phyloP scores from a whole-genome alignment of 1,140 invertebrate genomes.

The Orchesella cincta region DNA sequence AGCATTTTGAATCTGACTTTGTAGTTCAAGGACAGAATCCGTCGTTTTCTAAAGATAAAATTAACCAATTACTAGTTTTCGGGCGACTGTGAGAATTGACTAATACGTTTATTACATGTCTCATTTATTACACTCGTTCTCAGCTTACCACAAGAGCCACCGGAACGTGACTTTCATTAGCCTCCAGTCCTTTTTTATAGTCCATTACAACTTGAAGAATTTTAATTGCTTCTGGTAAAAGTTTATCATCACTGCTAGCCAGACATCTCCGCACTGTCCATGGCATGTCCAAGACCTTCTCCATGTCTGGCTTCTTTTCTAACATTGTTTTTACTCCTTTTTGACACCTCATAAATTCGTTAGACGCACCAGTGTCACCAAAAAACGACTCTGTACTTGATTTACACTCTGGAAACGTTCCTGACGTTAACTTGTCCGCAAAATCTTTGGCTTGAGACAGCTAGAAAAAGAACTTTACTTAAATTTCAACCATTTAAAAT shows the following conservation, averaged over 20 bases:
- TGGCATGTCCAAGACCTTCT: conserved; percentile 46
- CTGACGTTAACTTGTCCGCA: conserved; percentile 37
- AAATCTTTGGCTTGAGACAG: conserved; percentile 38
- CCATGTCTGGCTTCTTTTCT: conserved; percentile 37
- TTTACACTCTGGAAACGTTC: conserved; percentile 45
- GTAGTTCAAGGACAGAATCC: conserved; percentile 39
- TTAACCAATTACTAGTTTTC: not conserved
- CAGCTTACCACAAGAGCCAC: not conserved
- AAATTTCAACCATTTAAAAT: not conserved
- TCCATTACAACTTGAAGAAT: conserved; percentile 43
- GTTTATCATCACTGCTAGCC: conserved; percentile 42
- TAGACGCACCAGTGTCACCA: conserved; percentile 31
- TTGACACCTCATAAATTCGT: conserved; percentile 27
- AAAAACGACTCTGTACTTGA: conserved; percentile 32
- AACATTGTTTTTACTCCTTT: conserved; percentile 28
- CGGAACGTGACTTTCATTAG: conserved; percentile 20
- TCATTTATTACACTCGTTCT: too few relatives aligned
- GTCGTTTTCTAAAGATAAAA: conserved; percentile 28
- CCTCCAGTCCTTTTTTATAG: conserved; percentile 13
- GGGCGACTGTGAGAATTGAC: too few relatives aligned
- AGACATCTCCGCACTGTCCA: conserved; percentile 45
- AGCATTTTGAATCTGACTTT: conserved; percentile 49
- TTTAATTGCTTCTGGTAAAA: conserved; percentile 49
- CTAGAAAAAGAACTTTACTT: conserved; percentile 22
- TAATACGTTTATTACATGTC: too few relatives aligned